A percentile compares a stretch with the other conserved stretches of the same genome.
Evolutionary conservation across 2,888 invertebrate species (phyloP).

Genomic region (Nomada ferruginata): DNA sequence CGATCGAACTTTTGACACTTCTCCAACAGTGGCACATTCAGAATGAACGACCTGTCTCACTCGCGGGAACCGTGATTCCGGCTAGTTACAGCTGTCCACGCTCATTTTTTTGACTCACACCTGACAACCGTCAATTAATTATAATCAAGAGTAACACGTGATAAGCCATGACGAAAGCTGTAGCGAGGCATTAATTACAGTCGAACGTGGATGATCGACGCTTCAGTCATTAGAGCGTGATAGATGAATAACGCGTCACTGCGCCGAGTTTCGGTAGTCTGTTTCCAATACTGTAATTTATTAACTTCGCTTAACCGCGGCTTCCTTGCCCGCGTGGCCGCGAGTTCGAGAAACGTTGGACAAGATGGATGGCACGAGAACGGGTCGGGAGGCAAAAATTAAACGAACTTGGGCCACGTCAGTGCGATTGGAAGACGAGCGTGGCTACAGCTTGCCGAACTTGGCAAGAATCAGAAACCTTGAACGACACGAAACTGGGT

Average conservation of each 20-base stretch:
- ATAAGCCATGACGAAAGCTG: constrained; percentile 7
- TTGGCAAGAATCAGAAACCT: constrained; percentile 50
- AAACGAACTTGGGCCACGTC: constrained; percentile 13
- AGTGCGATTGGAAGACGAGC: constrained; percentile 14
- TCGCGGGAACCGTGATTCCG: background rate
- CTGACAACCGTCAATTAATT: constrained; percentile 19
- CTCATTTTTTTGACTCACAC: background rate
- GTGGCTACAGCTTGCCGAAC: constrained; percentile 10
- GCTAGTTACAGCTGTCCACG: background rate
- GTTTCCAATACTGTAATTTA: constrained; percentile 36
- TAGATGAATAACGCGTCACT: constrained; percentile 12
- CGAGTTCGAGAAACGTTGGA: constrained; percentile 17
- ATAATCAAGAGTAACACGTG: background rate
- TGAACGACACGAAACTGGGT: constrained; percentile 46
- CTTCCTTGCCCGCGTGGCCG: constrained; percentile 22
- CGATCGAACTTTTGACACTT: too few species aligned
- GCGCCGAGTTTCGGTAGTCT: constrained; percentile 10
- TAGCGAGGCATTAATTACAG: constrained; percentile 29
- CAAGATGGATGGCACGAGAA: constrained; percentile 32
- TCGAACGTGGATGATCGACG: constrained; percentile 31
- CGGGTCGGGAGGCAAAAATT: constrained; percentile 31
- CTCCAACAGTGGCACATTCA: too few species aligned
- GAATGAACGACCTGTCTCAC: too few species aligned
- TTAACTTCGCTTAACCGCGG: constrained; percentile 2
- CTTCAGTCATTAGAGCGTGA: constrained; percentile 5